Evolutionary conservation across 2,888 invertebrate genomes (phyloP), one percentile per base, ranked within the genome.

Genomic region (Xanthia togata): DNA sequence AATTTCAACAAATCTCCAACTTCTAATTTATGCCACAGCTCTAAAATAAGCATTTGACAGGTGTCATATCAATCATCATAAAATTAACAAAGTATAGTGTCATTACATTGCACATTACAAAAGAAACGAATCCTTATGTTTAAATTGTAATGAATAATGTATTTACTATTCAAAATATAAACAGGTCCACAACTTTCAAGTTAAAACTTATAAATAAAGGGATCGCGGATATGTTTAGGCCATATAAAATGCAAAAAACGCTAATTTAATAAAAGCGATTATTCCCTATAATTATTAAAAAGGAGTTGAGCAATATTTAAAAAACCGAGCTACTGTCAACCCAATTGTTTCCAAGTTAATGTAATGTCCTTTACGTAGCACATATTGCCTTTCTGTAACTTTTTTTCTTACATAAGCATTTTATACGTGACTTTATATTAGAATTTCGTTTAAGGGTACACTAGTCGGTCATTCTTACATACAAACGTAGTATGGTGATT

Each of bases 151-250:
- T 41, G 8, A 35, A 6, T n/a, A 79, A 68, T 55, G 62, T 8
- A 20, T 53, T 35, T 31, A 53, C 12, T 38, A 53, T 1, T 31
- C 6, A 35, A 41, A 79, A 59, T 70, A 11, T 71, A 65, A 35
- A 53, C 26, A 72, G 20, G 50, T 79, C 35, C 35, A 35, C 38
- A 64, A 26, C n/a, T 8, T 38, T 23, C 59, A 50, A 44, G n/a
- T 73, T 62, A 20, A 73, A 71, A 86, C 62, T 70, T 76, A 73
- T 50, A 68, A 59, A 60, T 77, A 65, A 67, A 72, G 62, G 71
- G 50, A 55, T 74, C 65, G 73, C 57, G 67, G 70, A 86, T 73
- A 87, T 76, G 77, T 82, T 88, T 88, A 87, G 87, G 88, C 87
- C 88, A 74, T 70, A 68, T 26, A 62, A 77, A 81, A 76, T 69